phyloP scores from a whole-genome alignment of 2,797 vertebrate genomes.

The Sebastes flavidus region DNA sequence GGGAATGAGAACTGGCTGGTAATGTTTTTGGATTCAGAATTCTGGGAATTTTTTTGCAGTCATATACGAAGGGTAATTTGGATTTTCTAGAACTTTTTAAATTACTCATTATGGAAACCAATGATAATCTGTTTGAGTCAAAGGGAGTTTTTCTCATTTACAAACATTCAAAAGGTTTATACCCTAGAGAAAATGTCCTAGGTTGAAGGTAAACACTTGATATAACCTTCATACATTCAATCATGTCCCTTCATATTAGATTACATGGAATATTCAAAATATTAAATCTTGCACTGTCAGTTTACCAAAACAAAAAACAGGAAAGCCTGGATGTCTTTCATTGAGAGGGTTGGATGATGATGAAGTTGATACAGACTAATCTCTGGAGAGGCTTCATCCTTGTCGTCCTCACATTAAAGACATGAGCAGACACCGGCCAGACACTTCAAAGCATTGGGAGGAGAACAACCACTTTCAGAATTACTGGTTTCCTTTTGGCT shows the following conservation, averaged over 20 bases:
- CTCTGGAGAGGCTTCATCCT: conserved; percentile 18
- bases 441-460: conserved; percentile 55
- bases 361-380: conserved; percentile 36
- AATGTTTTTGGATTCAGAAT: neutral
- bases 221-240: neutral
- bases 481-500: conserved; percentile 56
- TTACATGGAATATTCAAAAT: neutral
- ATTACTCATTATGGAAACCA: neutral
- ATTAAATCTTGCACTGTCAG: neutral
- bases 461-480: conserved; percentile 55
- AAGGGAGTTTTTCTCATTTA: neutral
- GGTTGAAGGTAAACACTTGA: neutral
- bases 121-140: neutral
- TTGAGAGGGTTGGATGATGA: conserved; percentile 5
- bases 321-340: neutral
- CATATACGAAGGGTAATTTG: neutral
- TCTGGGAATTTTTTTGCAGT: neutral
- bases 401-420: conserved; percentile 32
- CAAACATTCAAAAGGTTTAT: neutral
- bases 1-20: too few species aligned
- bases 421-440: conserved; percentile 19
- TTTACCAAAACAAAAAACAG: conserved; percentile 17
- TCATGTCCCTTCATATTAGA: neutral
- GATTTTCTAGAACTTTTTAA: conserved; percentile 4
- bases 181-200: neutral